These are phyloP conservation scores for Anoplolepis gracilipes DNA, from an alignment of 1,140 invertebrate species.

Conservation along the genomic window DNA sequence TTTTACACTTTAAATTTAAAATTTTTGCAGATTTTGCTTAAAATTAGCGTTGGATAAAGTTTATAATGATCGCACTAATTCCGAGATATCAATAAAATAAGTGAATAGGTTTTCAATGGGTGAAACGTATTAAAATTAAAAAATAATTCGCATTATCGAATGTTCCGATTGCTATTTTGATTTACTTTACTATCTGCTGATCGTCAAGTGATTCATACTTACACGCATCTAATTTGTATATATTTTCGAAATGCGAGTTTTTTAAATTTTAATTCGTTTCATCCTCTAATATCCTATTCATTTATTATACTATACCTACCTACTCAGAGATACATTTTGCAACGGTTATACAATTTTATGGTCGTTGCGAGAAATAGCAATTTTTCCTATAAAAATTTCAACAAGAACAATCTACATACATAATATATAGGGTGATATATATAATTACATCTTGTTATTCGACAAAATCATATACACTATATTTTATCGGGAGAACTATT, in stretches of 20 bases:
- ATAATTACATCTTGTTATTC: slow-evolving; percentile 12
- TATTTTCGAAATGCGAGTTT: not conserved
- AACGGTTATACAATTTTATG: not conserved
- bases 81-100: slow-evolving; percentile 4
- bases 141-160: not conserved
- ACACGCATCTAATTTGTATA: not conserved
- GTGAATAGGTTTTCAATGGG: slow-evolving; percentile 6
- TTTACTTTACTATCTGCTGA: no score
- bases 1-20: not conserved
- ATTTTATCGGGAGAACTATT: not conserved
- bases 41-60: not conserved
- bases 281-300: not conserved
- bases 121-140: slow-evolving; percentile 18
- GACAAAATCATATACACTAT: not conserved
- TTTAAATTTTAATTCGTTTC: slow-evolving; percentile 14
- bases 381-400: not conserved
- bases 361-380: not conserved
- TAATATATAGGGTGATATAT: not conserved
- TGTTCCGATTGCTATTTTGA: not conserved
- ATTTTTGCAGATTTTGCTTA: not conserved
- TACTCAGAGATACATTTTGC: slow-evolving; percentile 63
- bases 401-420: not conserved
- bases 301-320: slow-evolving; percentile 54
- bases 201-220: not conserved
- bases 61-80: not conserved